Conservation (phyloP, 2,797 vertebrate genomes). For the Emys orbicularis region DNA sequence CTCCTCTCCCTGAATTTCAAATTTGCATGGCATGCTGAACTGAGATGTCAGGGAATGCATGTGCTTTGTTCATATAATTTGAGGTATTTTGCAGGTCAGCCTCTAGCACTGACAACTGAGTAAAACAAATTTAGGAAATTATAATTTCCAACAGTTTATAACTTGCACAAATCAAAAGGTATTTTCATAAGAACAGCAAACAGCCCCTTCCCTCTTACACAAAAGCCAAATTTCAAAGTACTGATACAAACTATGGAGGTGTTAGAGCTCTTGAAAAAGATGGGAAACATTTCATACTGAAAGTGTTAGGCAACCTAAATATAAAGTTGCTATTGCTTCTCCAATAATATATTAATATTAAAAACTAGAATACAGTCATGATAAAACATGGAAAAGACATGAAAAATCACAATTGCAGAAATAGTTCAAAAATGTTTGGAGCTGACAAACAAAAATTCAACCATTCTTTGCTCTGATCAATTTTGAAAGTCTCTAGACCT, state of each 20-base stretch:
- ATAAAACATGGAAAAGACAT: slow-evolving; percentile 58
- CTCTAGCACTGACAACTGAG: neutral
- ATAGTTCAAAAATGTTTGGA: slow-evolving; percentile 50
- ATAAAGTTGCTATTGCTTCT: neutral
- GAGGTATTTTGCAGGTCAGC: neutral
- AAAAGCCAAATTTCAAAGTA: neutral
- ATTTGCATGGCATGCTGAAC: neutral
- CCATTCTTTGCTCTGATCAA: neutral
- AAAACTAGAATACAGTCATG: neutral
- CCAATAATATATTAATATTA: neutral
- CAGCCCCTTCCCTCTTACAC: neutral
- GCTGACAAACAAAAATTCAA: neutral
- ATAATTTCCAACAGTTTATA: neutral
- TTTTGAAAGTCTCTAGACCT: neutral
- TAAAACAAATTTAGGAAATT: neutral
- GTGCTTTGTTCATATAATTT: neutral
- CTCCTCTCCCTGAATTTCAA: neutral
- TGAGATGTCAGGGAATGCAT: neutral
- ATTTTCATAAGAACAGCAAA: neutral
- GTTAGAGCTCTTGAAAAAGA: neutral
- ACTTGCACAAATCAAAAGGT: neutral
- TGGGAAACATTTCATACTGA: neutral
- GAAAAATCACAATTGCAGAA: slow-evolving; percentile 61
- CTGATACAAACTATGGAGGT: neutral
- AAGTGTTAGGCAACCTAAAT: neutral